A percentile compares a stretch with the other conserved stretches of the same genome.
Evolutionary conservation across 2,797 vertebrate genomes (phyloP).

Genomic region (Ambastaia sidthimunki): DNA sequence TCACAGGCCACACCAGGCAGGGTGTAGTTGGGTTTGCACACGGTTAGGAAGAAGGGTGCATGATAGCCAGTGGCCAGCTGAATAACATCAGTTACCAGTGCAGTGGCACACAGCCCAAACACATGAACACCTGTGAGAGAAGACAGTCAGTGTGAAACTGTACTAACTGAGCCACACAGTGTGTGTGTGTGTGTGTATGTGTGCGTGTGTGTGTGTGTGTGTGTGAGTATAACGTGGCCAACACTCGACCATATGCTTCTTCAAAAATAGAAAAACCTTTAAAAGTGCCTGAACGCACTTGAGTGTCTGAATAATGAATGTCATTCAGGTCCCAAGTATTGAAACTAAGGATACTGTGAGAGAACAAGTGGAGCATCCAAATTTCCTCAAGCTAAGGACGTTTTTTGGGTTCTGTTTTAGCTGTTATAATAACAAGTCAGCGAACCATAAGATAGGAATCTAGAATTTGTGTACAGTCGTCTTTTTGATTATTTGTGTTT

Average conservation of each 20-base stretch:
- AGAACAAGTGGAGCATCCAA: neutral
- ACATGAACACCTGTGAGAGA: constrained; percentile 87
- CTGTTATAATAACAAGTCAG: neutral
- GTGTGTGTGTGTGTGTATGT: neutral
- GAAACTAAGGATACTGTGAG: neutral
- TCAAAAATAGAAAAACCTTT: constrained; percentile 49
- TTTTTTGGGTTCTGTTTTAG: neutral
- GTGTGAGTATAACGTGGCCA: neutral
- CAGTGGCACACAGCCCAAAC: constrained; percentile 94
- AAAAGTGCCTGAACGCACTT: constrained; percentile 50
- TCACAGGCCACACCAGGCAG: constrained; percentile 91
- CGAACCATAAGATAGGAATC: neutral
- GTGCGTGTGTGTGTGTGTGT: constrained; percentile 7
- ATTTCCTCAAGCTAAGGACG: neutral
- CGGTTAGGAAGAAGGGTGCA: constrained; percentile 94
- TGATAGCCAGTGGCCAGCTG: constrained; percentile 96
- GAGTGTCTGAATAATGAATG: constrained; percentile 34
- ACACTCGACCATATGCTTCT: constrained; percentile 40
- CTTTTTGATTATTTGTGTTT: neutral
- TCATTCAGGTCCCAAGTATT: constrained; percentile 17
- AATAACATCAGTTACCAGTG: constrained; percentile 93
- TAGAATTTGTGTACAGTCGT: neutral
- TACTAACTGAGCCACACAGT: constrained; percentile 6
- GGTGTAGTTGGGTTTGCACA: constrained; percentile 97
- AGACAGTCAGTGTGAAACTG: neutral